phyloP scores from a whole-genome alignment of 2,888 invertebrate species.

The Meghimatium bilineatum region DNA sequence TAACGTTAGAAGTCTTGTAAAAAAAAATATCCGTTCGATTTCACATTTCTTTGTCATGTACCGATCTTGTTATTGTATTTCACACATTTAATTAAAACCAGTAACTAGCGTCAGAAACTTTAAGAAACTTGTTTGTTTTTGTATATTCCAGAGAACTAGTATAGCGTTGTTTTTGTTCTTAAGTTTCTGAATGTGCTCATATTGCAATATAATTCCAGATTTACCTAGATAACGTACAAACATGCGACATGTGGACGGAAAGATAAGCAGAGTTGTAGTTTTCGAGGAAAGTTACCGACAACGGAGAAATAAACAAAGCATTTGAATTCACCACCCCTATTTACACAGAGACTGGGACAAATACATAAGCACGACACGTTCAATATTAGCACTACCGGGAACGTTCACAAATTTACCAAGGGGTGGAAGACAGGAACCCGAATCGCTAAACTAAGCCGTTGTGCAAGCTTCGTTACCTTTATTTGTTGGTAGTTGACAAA shows the following conservation, averaged over 20 bases:
- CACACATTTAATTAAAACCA: no score
- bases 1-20: no score
- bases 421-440: constrained; percentile 4
- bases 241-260: not conserved
- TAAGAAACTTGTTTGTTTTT: no score
- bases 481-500: constrained; percentile 21
- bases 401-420: constrained; percentile 1
- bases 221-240: not conserved
- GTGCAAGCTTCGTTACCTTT: constrained; percentile 22
- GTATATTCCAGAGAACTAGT: no score
- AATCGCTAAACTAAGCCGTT: constrained; percentile 1
- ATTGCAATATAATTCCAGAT: no score
- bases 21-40: no score
- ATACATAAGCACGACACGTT: not conserved
- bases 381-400: constrained; percentile 1
- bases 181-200: no score
- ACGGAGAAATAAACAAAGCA: not conserved
- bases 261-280: not conserved
- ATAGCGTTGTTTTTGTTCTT: no score
- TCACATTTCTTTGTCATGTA: no score
- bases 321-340: constrained; percentile 13
- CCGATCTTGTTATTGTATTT: no score
- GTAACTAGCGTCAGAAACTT: no score
- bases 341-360: not conserved
- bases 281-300: not conserved